phyloP scores from a whole-genome alignment of 2,888 invertebrate genomes.

The Rhopalosiphum nymphaeae region DNA sequence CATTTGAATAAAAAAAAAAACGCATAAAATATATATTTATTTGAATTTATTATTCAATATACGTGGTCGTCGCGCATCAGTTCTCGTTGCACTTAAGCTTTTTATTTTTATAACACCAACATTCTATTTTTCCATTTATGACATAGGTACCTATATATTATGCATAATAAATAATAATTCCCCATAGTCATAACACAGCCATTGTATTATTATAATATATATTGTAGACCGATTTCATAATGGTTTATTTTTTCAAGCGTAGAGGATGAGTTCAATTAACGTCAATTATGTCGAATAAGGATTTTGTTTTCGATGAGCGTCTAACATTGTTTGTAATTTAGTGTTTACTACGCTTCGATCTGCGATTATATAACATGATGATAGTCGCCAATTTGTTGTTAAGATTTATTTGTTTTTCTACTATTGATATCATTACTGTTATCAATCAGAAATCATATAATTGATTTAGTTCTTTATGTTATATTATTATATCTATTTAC shows the following conservation, averaged over 20 bases:
- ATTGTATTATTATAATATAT: slow-evolving; percentile 21
- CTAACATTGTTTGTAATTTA: neutral
- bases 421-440: neutral
- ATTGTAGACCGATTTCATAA: slow-evolving; percentile 32
- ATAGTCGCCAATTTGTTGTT: neutral
- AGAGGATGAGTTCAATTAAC: slow-evolving; percentile 52
- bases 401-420: neutral
- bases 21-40: neutral
- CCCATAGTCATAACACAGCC: neutral
- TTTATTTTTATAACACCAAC: neutral
- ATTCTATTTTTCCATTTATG: neutral
- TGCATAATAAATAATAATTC: slow-evolving; percentile 24
- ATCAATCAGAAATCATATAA: neutral
- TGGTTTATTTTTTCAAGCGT: slow-evolving; percentile 34
- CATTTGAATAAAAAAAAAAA: neutral
- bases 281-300: slow-evolving; percentile 45
- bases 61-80: neutral
- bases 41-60: neutral
- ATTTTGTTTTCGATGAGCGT: slow-evolving; percentile 39
- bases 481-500: neutral
- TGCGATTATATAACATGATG: neutral
- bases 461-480: neutral
- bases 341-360: neutral
- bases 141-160: slow-evolving; percentile 1
- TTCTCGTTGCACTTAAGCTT: neutral